Base-by-base conservation (phyloP, 2,113 vertebrate genomes). In the Psilopsiagon aurifrons region DNA sequence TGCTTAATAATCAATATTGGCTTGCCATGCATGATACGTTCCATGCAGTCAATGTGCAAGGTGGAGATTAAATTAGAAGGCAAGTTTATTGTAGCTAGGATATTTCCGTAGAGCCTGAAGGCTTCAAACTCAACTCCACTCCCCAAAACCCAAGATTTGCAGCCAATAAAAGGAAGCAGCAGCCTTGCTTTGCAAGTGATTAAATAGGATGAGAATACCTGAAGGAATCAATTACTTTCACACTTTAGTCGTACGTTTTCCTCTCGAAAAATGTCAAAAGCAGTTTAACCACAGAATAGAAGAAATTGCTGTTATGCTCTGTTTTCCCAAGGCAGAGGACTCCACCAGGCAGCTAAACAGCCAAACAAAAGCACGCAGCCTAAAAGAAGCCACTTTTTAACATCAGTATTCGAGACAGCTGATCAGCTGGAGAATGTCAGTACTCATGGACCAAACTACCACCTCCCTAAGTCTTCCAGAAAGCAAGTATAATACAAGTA, bases 31-130 rank as follows among this genome's bases (percentile, higher is more conserved):
- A 74, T 55, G 57, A 20, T 90, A 44, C 73, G 55, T 59, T 87
- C 28, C 37, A 33, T 23, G 17, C 13, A 89, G 41, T 18, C 66
- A 49, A 60, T 13, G 29, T 17, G 57, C 80, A 71, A 89, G 41
- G 41, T 90, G 78, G 67, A 95, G 92, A 95, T 93, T 41, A 77
- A 91, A 77, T 83, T 52, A 74, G 44, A 28, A 94, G 49, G 67
- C 41, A 67, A 24, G 37, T 78, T 93, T 83, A 78, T 33, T 77
- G 44, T 31, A 70, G 33, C 35, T 29, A 67, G 25, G 14, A 15
- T 71, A 86, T 86, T 90, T 95, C 51, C 73, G 90, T 2, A 70
- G 51, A 75, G 74, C 83, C 66, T 28, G 12, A 79, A 91, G 54
- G 76, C 49, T 87, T 94, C 78, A 83, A 80, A 76, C 17, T 87